A percentile compares a stretch with the other conserved stretches of the same genome.
These are phyloP conservation scores for Drosophila mayri DNA, from an alignment of 1,140 invertebrate species.

Conservation along the genomic window DNA sequence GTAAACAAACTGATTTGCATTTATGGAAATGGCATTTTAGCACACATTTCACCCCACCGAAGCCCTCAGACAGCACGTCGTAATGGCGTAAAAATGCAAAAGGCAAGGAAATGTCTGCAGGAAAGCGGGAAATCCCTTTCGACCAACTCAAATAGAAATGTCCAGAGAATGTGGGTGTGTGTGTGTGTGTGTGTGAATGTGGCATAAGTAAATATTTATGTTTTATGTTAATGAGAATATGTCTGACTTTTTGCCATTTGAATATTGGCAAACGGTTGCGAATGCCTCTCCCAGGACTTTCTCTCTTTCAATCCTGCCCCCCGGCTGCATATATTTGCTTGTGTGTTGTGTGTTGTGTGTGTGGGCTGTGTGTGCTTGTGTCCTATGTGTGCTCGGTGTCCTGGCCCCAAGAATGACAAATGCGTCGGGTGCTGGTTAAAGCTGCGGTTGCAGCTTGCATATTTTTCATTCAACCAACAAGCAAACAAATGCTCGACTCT, in stretches of 20 bases:
- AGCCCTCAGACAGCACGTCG: conserved; percentile 44
- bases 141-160: conserved; percentile 75
- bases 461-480: conserved; percentile 51
- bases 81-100: conserved; percentile 78
- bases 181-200: conserved; percentile 40
- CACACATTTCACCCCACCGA: conserved; percentile 36
- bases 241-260: conserved; percentile 84
- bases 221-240: conserved; percentile 84
- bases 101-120: conserved; percentile 62
- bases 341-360: conserved; percentile 1
- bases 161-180: conserved; percentile 42
- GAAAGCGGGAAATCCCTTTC: conserved; percentile 49
- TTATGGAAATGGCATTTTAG: conserved; percentile 78
- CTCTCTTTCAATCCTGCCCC: conserved; percentile 9
- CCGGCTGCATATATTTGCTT: conserved; percentile 32
- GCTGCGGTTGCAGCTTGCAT: conserved; percentile 69
- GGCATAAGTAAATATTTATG: conserved; percentile 84
- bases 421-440: conserved; percentile 74
- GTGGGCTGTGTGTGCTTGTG: conserved; percentile 7
- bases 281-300: conserved; percentile 48
- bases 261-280: conserved; percentile 74
- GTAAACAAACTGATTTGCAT: conserved; percentile 83
- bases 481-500: conserved; percentile 57
- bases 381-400: conserved; percentile 13
- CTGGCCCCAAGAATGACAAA: conserved; percentile 72